Evolutionary conservation across 2,113 vertebrate species (phyloP), one percentile per base, ranked within the genome.

Genomic region (Psilopogon haemacephalus): DNA sequence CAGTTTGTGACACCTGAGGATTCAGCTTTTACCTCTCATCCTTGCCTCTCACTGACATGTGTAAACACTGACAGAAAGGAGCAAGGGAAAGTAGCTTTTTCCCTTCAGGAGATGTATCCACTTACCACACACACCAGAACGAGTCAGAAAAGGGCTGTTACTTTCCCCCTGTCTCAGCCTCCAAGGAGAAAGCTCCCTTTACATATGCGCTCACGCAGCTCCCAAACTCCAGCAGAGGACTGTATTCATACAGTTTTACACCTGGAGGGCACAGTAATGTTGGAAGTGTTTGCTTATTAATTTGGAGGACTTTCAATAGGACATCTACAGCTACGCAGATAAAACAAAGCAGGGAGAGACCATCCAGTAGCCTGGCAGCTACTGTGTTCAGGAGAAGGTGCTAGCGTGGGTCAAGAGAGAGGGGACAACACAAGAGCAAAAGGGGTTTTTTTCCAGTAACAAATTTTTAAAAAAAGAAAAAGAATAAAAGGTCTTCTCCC

Each of bases 61-160:
- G 75, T 21, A 55, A 88, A 30, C 0, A 2, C 46, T 67, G 64
- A 37, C 18, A 67, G 56, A 89, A 87, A 73, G 26, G 63, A 85
- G 37, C 23, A 74, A 50, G 75, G 58, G 63, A 89, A 70, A 67
- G 86, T 40, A 37, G 33, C n/a, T 70, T 37, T 94, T 37, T 94
- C 65, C 42, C 18, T n/a, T 56, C 46, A 73, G 54, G 28, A 93
- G 58, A 77, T 33, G 10, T 6, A 74, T 65, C 71, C 75, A 58
- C 75, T 71, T 50, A 56, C 32, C 67, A 38, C 44, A n/a, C 26
- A 27, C 1, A 40, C 24, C 24, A 58, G 58, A 56, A 72, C 21
- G 33, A 79, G 38, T 18, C 42, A 67, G 26, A 64, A 15, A 74
- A 71, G 15, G 81, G 75, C 38, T 50, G 28, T 32, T 70, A 42